A percentile compares a stretch with the other conserved stretches of the same genome.
Conservation (phyloP, 1,140 invertebrate genomes). For the Calephelis virginiensis region DNA sequence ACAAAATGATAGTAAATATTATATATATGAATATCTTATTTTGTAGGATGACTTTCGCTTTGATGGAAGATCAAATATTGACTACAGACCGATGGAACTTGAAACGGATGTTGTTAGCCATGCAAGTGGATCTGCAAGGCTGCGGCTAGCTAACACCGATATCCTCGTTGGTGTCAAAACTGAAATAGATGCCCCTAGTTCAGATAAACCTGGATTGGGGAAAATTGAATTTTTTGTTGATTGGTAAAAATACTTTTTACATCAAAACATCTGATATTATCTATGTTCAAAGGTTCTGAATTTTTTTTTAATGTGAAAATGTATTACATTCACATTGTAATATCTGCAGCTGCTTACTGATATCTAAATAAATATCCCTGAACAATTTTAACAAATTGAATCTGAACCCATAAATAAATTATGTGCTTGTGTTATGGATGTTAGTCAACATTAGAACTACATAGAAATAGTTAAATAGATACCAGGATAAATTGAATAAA, state of each 20-base stretch:
- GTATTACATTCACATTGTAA: too few species aligned
- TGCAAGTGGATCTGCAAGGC: slow-evolving; percentile 92
- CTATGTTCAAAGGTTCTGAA: too few species aligned
- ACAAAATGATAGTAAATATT: not conserved
- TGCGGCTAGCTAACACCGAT: slow-evolving; percentile 94
- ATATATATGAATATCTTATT: slow-evolving; percentile 3
- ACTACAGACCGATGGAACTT: slow-evolving; percentile 94
- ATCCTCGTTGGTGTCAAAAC: slow-evolving; percentile 95
- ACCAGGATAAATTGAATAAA: too few species aligned
- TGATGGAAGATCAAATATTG: slow-evolving; percentile 91
- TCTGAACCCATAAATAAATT: too few species aligned
- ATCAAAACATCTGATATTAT: too few species aligned
- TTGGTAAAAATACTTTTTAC: slow-evolving; percentile 81
- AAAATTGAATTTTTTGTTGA: slow-evolving; percentile 97
- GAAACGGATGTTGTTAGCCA: slow-evolving; percentile 94
- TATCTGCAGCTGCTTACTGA: too few species aligned
- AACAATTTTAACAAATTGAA: too few species aligned
- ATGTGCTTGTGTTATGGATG: too few species aligned
- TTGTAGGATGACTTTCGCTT: slow-evolving; percentile 90
- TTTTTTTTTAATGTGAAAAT: too few species aligned
- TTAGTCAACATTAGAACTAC: too few species aligned
- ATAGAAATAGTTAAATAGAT: too few species aligned
- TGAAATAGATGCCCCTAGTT: slow-evolving; percentile 89
- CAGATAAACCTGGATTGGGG: slow-evolving; percentile 87
- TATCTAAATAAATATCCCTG: too few species aligned